Percentiles rank a stretch among this genome's conserved stretches.
Evolutionary conservation across 2,888 invertebrate genomes (phyloP).

Genomic region (Sarcophaga carnaria): DNA sequence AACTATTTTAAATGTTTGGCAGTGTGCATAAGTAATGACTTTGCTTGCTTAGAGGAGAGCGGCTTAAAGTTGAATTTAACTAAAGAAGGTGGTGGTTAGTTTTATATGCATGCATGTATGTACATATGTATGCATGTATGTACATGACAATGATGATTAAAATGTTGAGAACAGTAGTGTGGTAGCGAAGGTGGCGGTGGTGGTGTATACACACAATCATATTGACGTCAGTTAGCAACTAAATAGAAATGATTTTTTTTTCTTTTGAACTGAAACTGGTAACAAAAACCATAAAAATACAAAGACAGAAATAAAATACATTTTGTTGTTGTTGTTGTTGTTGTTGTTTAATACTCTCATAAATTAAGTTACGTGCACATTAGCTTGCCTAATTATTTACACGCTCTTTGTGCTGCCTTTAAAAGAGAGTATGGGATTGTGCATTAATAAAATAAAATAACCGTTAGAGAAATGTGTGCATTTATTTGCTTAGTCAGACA

Average conservation of each 20-base stretch:
- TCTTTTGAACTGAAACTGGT: constrained; percentile 41
- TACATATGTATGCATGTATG: neutral
- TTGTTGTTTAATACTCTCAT: no score
- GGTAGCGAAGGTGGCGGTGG: constrained; percentile 36
- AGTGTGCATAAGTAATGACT: neutral
- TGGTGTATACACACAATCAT: constrained; percentile 56
- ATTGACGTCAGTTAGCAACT: constrained; percentile 69
- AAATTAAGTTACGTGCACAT: no score
- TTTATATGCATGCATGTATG: neutral
- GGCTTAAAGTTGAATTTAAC: constrained; percentile 48
- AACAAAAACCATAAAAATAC: constrained; percentile 58
- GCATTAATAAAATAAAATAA: no score
- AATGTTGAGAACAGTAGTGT: neutral
- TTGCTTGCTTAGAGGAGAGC: no score
- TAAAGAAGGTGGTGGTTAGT: constrained; percentile 6
- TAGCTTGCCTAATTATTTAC: no score
- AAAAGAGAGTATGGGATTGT: no score
- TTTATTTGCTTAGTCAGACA: no score
- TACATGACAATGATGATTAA: neutral
- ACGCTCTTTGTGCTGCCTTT: no score
- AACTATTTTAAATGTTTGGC: neutral
- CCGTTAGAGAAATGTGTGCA: no score
- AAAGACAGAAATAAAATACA: constrained; percentile 25
- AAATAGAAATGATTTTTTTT: constrained; percentile 1
- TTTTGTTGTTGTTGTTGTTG: no score